Base-by-base conservation (phyloP, 37 sponge, comb jelly and placozoan species). In the Halisarca cf. caerulea region DNA sequence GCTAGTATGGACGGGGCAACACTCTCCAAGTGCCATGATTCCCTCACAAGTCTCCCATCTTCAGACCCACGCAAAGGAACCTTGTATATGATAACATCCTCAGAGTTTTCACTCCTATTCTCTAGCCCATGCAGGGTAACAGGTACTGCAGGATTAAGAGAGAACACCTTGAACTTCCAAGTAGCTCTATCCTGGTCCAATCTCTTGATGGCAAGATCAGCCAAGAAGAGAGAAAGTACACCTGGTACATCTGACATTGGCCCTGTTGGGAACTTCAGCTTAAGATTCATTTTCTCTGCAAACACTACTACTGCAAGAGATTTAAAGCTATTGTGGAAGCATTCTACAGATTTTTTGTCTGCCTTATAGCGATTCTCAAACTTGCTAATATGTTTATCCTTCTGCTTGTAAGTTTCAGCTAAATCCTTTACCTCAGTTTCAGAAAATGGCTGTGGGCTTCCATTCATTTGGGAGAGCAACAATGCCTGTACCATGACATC, bases 401-500 rank as follows among this genome's bases (percentile, higher is more conserved):
- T 68, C 69, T 68, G 69, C 30, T 68, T 34, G 28, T 34, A 68
- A 17, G 35, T 28, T 34, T 6, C 28, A 4, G 69, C 69, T 34
- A 68, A 3, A 68, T 1, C 33, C n/a, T 18, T 17, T 28, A 1
- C 11, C 17, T 68, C 69, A 8, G 1, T 30, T 6, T 18, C 2
- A 28, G 32, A 8, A 25, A 68, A 32, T 1, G 28, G 32, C 2
- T 34, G 35, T 27, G 11, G 35, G 15, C 17, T 30, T 27, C 27
- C 3, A 0, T 80, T 33, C 25, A 79, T 21, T 33, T 23, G 0
- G 11, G 66, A 25, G 1, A 58, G n/a, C 24, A 89, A 11, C 57
- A 89, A 47, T 28, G 81, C 24, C 61, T 92, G 92, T 15, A 83
- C 84, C 1, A 61, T n/a, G 33, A 92, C 80, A 36, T 92, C 92